phyloP scores from a whole-genome alignment of 2,113 vertebrate species.

The Tetrax tetrax region DNA sequence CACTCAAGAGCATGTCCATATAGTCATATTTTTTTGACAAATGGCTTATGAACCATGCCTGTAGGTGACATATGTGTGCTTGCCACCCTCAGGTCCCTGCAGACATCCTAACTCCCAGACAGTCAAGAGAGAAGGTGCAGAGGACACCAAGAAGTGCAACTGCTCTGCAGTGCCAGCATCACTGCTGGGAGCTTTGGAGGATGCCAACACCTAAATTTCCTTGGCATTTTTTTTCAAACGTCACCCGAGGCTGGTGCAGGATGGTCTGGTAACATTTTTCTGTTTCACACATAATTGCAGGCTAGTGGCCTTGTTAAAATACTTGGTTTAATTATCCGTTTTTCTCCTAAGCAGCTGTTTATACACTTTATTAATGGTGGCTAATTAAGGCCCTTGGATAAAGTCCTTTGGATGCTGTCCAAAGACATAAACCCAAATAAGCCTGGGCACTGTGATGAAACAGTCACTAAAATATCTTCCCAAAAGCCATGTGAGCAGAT shows the following conservation, averaged over 20 bases:
- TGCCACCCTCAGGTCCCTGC: not conserved
- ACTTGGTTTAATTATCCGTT: conserved; percentile 10
- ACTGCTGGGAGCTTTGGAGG: not conserved
- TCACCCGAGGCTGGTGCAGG: not conserved
- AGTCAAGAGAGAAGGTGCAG: not conserved
- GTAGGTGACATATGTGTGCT: not conserved
- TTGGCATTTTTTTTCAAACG: not conserved
- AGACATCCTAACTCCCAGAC: not conserved
- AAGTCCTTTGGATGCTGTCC: conserved; percentile 29
- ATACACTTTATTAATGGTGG: conserved; percentile 37
- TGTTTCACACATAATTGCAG: conserved; percentile 17
- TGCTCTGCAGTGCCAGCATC: not conserved
- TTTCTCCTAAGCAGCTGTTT: conserved; percentile 42
- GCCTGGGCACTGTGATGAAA: not conserved
- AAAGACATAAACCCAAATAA: conserved; percentile 52
- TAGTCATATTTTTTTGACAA: not conserved
- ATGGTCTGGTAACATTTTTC: not conserved
- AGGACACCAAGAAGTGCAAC: not conserved
- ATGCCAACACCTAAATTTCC: not conserved
- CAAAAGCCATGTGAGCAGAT: not conserved
- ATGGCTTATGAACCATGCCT: not conserved
- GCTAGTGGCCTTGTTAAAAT: conserved; percentile 17
- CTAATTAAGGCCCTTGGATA: conserved; percentile 34
- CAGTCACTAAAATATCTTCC: conserved; percentile 2
- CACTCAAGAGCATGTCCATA: not conserved